These are phyloP conservation scores for Urocolius indicus DNA, from an alignment of 2,113 vertebrate genomes.

Conservation along the genomic window DNA sequence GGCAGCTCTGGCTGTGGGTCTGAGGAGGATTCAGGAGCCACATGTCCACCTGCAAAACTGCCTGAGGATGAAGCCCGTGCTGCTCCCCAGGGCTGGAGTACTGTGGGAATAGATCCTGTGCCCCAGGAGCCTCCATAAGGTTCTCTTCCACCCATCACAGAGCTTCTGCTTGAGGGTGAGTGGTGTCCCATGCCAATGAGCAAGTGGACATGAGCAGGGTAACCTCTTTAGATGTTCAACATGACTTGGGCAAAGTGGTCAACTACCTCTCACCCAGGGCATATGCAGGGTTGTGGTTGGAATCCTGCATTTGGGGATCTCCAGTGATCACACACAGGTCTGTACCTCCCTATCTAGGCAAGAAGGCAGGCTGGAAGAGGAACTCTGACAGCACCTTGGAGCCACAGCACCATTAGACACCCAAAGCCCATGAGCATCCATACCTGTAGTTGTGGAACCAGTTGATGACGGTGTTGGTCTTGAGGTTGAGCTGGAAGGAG, in stretches of 20 bases:
- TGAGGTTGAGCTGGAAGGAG: conserved; percentile 93
- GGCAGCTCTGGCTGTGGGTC: background rate
- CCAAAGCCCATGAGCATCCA: accelerated
- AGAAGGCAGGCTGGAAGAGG: background rate
- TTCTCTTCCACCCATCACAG: accelerated
- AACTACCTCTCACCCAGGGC: background rate
- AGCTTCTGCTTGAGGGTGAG: accelerated
- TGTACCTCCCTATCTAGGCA: background rate
- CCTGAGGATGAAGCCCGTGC: background rate
- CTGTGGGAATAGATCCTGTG: background rate
- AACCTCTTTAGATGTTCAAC: background rate
- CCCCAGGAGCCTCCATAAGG: background rate
- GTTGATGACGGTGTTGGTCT: conserved; percentile 99
- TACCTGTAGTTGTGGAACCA: conserved; percentile 99
- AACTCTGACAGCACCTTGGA: accelerated
- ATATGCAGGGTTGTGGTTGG: accelerated
- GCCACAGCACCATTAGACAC: background rate
- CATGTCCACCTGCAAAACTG: accelerated
- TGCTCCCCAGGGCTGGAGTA: background rate
- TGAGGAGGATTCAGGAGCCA: background rate
- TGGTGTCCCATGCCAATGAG: background rate
- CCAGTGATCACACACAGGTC: accelerated
- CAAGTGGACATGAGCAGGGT: background rate
- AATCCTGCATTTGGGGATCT: background rate
- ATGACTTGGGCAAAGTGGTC: background rate